phyloP scores from a whole-genome alignment of 2,888 invertebrate genomes.

The Caenorhabditis virilis region DNA sequence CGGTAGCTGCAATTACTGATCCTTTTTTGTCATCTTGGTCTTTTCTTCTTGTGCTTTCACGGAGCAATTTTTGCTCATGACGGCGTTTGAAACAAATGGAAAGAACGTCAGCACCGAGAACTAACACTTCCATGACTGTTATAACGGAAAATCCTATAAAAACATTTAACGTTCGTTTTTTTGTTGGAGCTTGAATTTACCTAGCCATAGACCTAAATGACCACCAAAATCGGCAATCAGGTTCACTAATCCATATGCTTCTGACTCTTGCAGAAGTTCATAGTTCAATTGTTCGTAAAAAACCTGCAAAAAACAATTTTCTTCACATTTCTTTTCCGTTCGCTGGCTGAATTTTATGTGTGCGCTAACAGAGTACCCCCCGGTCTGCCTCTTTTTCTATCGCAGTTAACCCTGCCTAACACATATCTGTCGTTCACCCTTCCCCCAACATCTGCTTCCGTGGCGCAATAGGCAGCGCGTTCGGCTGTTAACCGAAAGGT shows the following conservation, averaged over 20 bases:
- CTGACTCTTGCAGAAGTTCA: conserved; percentile 54
- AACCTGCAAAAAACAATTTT: conserved; percentile 29
- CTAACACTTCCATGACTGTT: conserved; percentile 65
- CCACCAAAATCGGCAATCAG: conserved; percentile 60
- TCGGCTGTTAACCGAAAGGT: conserved; percentile 48
- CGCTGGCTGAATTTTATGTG: background rate
- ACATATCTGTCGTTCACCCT: background rate
- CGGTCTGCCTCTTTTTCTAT: conserved; percentile 5
- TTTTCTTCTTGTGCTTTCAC: conserved; percentile 20
- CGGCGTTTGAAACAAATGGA: conserved; percentile 32
- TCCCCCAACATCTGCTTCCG: conserved; percentile 10
- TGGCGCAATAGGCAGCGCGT: conserved; percentile 19
- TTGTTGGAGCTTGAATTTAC: conserved; percentile 9
- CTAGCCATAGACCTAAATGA: conserved; percentile 58
- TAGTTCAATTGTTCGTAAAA: conserved; percentile 59
- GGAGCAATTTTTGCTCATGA: conserved; percentile 26
- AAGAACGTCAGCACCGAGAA: conserved; percentile 46
- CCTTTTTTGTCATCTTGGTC: conserved; percentile 2
- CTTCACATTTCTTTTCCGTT: background rate
- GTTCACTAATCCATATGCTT: conserved; percentile 55
- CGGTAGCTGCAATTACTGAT: background rate
- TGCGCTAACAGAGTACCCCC: background rate
- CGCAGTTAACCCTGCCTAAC: conserved; percentile 27
- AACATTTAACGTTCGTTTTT: background rate
- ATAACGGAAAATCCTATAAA: conserved; percentile 58